Percentiles rank a stretch among this genome's conserved stretches.
These are phyloP conservation scores for Vultur gryphus DNA, from an alignment of 2,797 vertebrate genomes.

Conservation along the genomic window DNA sequence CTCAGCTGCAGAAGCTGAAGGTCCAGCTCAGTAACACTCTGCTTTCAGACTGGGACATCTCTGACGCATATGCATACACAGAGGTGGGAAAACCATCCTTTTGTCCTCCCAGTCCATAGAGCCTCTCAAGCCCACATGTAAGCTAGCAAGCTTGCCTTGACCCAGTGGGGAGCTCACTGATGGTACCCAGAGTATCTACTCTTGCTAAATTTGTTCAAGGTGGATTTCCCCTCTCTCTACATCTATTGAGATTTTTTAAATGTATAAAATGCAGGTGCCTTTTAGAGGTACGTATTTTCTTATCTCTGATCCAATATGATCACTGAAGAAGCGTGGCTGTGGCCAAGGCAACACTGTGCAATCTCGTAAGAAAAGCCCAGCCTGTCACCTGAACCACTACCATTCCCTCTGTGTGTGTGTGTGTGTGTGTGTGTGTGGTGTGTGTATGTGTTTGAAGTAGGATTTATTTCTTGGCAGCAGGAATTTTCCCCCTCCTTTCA, in stretches of 20 bases:
- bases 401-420: background rate
- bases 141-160: background rate
- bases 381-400: background rate
- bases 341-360: background rate
- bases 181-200: background rate
- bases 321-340: background rate
- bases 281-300: background rate
- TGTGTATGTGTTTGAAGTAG: background rate
- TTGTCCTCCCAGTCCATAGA: background rate
- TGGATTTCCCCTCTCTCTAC: background rate
- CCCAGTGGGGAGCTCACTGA: background rate
- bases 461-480: conserved; percentile 13
- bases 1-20: background rate
- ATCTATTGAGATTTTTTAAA: background rate
- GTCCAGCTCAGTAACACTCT: background rate
- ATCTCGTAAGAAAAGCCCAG: background rate
- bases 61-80: background rate
- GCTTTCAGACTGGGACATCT: background rate
- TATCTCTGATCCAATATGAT: background rate
- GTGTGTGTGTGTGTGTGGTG: background rate
- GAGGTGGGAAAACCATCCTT: background rate
- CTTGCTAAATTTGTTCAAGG: background rate
- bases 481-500: background rate
- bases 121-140: background rate
- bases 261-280: background rate